Evolutionary conservation across 2,797 vertebrate species (phyloP).

Genomic region (Xyrichtys novacula): DNA sequence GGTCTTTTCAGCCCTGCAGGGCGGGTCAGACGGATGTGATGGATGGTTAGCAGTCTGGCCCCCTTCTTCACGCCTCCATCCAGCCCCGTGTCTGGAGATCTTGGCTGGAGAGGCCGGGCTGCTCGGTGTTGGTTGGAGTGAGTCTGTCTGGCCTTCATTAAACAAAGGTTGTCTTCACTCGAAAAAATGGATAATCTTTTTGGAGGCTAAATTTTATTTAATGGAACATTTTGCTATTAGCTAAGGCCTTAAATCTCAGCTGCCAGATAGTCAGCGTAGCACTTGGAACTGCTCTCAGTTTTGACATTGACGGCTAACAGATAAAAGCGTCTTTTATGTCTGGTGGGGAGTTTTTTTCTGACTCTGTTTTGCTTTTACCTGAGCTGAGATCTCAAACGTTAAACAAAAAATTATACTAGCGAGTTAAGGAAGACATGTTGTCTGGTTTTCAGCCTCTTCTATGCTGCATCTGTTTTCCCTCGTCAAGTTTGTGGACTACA

Average conservation of each 20-base stretch:
- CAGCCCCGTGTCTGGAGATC: constrained; percentile 67
- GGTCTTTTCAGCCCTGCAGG: constrained; percentile 78
- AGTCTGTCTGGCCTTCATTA: constrained; percentile 42
- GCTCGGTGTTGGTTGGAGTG: constrained; percentile 35
- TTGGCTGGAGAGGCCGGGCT: constrained; percentile 39
- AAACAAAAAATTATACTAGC: constrained; percentile 1
- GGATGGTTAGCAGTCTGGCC: constrained; percentile 75
- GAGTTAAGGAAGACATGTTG: background rate
- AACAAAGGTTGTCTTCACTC: constrained; percentile 53
- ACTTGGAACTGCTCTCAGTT: constrained; percentile 32
- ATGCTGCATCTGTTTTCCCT: background rate
- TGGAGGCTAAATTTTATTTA: constrained; percentile 19
- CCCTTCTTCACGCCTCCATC: constrained; percentile 63
- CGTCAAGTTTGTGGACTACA: background rate
- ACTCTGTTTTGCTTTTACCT: background rate
- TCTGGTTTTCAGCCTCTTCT: too few species aligned
- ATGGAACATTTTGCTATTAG: constrained; percentile 9
- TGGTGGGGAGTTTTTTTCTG: background rate
- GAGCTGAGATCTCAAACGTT: background rate
- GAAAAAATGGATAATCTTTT: constrained; percentile 9
- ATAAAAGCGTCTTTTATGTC: constrained; percentile 12
- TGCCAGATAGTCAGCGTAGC: constrained; percentile 29
- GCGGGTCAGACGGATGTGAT: constrained; percentile 79
- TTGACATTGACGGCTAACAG: constrained; percentile 31
- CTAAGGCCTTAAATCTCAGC: constrained; percentile 28